Conservation (phyloP, 2,797 vertebrate genomes). For the Betta splendens region DNA sequence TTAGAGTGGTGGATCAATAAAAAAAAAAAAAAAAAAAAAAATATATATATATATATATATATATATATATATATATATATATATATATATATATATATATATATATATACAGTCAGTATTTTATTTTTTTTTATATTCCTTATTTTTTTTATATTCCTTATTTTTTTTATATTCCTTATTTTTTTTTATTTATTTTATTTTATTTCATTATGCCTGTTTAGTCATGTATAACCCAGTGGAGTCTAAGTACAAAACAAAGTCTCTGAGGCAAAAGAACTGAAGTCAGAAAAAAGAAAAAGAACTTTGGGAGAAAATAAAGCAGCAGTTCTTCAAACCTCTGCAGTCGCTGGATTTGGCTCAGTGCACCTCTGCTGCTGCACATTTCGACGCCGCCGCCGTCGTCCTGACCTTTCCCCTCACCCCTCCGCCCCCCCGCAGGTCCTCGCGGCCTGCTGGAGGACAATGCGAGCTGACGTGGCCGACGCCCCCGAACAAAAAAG, state of each 20-base stretch:
- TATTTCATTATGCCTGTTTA: too few relatives aligned
- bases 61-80: too few relatives aligned
- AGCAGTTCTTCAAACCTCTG: not conserved
- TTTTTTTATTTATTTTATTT: too few relatives aligned
- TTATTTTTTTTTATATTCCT: too few relatives aligned
- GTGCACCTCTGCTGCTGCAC: constrained; percentile 24
- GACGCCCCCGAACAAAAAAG: constrained; percentile 41
- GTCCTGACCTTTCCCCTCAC: constrained; percentile 62
- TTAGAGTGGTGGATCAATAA: too few relatives aligned
- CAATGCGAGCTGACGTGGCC: constrained; percentile 50
- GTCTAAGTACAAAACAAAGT: not conserved
- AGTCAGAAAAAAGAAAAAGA: not conserved
- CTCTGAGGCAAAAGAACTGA: not conserved
- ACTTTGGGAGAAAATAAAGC: not conserved
- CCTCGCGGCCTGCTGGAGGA: constrained; percentile 23
- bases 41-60: too few relatives aligned
- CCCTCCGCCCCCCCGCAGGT: constrained; percentile 19
- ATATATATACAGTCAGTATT: too few relatives aligned
- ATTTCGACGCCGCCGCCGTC: constrained; percentile 32
- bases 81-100: too few relatives aligned
- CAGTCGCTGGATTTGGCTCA: constrained; percentile 11
- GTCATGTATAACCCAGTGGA: too few relatives aligned
- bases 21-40: too few relatives aligned
- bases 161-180: too few relatives aligned
- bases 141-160: too few relatives aligned